Evolutionary conservation across 2,113 vertebrate genomes (phyloP).

Genomic region (Esox niger): DNA sequence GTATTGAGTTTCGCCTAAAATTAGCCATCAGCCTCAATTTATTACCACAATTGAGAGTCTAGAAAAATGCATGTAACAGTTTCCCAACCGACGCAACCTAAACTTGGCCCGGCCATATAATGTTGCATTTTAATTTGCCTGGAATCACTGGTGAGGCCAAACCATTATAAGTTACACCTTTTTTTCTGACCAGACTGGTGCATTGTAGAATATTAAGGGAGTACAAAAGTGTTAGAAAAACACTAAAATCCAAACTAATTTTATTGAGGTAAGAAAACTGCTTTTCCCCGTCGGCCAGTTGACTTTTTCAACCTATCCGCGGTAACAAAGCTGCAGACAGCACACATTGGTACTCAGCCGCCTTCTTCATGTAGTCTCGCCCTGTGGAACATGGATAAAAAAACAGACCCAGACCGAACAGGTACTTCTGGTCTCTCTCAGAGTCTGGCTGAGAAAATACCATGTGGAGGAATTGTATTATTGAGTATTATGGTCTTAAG

Average conservation of each 20-base stretch:
- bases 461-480: not conserved
- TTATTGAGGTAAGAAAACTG: slow-evolving; percentile 63
- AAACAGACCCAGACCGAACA: not conserved
- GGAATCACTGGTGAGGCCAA: slow-evolving; percentile 57
- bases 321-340: slow-evolving; percentile 40
- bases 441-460: slow-evolving; percentile 23
- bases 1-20: slow-evolving; percentile 79
- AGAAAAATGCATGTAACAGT: slow-evolving; percentile 63
- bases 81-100: slow-evolving; percentile 58
- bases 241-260: slow-evolving; percentile 71
- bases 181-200: slow-evolving; percentile 31
- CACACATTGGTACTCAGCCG: slow-evolving; percentile 31
- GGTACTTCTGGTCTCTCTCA: slow-evolving; percentile 34
- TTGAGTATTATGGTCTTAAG: not conserved
- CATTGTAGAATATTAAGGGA: slow-evolving; percentile 57
- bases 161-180: slow-evolving; percentile 64
- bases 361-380: not conserved
- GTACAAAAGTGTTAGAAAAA: slow-evolving; percentile 66
- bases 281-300: slow-evolving; percentile 52
- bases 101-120: slow-evolving; percentile 67
- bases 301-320: slow-evolving; percentile 61
- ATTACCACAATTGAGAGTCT: slow-evolving; percentile 74
- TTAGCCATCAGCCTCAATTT: slow-evolving; percentile 81
- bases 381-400: not conserved
- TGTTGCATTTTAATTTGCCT: slow-evolving; percentile 75